Conservation (phyloP, 1,140 invertebrate species). For the Ceratina calcarata region DNA sequence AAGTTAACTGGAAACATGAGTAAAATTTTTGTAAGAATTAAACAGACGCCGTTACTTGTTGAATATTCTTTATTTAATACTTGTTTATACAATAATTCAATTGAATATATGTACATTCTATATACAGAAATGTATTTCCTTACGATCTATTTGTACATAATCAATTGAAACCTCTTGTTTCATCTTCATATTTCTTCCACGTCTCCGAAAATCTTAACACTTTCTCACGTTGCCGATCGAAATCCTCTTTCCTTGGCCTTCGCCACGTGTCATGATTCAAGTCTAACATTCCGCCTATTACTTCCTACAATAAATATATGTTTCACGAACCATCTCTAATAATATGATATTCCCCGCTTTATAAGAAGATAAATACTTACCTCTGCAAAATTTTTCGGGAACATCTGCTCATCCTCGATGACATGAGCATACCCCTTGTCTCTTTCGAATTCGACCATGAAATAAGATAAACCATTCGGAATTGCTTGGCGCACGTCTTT, state of each 20-base stretch:
- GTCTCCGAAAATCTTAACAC: conserved; percentile 84
- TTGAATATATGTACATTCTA: too few species aligned
- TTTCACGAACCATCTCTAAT: conserved; percentile 22
- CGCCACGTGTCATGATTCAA: conserved; percentile 92
- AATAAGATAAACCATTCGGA: conserved; percentile 97
- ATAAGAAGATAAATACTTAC: conserved; percentile 77
- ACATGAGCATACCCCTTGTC: conserved; percentile 96
- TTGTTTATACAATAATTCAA: too few species aligned
- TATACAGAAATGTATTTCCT: too few species aligned
- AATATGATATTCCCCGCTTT: too few species aligned
- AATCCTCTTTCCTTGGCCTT: conserved; percentile 87
- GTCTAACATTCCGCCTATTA: conserved; percentile 96
- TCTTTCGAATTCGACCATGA: conserved; percentile 95
- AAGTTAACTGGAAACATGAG: too few species aligned
- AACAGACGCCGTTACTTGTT: too few species aligned
- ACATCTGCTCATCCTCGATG: conserved; percentile 95
- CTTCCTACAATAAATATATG: conserved; percentile 85
- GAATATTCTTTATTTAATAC: too few species aligned
- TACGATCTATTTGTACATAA: too few species aligned
- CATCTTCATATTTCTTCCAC: conserved; percentile 84
- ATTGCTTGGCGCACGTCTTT: conserved; percentile 90
- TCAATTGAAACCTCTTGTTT: background rate
- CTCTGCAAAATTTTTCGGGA: conserved; percentile 95
- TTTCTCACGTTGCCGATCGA: conserved; percentile 86
- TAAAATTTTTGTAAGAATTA: too few species aligned